Conservation (phyloP, 2,888 invertebrate species). For the Uloborus plumipes region DNA sequence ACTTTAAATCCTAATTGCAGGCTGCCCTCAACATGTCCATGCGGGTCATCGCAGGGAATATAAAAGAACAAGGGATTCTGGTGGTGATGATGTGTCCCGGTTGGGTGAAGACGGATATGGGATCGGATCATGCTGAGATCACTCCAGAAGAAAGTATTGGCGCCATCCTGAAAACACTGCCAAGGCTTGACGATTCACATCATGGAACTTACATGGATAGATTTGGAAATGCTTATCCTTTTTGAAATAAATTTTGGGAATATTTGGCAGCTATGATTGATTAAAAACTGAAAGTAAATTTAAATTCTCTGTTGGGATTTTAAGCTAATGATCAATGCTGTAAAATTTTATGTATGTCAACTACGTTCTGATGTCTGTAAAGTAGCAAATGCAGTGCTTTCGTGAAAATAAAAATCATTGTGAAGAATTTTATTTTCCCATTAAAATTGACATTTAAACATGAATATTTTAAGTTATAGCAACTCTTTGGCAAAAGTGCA, state of each 20-base stretch:
- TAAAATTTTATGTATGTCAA: too few relatives aligned
- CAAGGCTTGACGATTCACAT: conserved; percentile 19
- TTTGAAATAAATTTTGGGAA: conserved; percentile 2
- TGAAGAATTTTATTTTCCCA: too few relatives aligned
- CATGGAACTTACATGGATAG: conserved; percentile 37
- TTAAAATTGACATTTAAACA: too few relatives aligned
- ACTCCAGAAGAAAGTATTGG: conserved; percentile 31
- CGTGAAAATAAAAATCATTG: too few relatives aligned
- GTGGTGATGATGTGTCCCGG: conserved; percentile 57
- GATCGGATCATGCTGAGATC: conserved; percentile 8
- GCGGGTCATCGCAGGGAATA: conserved; percentile 10
- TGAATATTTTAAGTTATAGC: too few relatives aligned
- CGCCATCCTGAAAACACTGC: conserved; percentile 29
- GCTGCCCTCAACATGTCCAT: conserved; percentile 54
- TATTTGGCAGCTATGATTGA: too few relatives aligned
- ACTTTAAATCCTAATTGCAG: conserved; percentile 9
- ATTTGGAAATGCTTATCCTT: conserved; percentile 23
- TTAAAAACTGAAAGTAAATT: too few relatives aligned
- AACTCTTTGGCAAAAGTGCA: too few relatives aligned
- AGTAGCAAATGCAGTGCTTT: too few relatives aligned
- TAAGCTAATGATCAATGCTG: too few relatives aligned
- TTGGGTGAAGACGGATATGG: conserved; percentile 63
- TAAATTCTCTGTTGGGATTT: too few relatives aligned
- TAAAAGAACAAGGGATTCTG: conserved; percentile 44
- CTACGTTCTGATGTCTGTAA: too few relatives aligned